Percentiles rank a stretch among this genome's conserved stretches.
These are phyloP conservation scores for Acomys russatus DNA, from an alignment of 2,797 vertebrate genomes.

Conservation along the genomic window DNA sequence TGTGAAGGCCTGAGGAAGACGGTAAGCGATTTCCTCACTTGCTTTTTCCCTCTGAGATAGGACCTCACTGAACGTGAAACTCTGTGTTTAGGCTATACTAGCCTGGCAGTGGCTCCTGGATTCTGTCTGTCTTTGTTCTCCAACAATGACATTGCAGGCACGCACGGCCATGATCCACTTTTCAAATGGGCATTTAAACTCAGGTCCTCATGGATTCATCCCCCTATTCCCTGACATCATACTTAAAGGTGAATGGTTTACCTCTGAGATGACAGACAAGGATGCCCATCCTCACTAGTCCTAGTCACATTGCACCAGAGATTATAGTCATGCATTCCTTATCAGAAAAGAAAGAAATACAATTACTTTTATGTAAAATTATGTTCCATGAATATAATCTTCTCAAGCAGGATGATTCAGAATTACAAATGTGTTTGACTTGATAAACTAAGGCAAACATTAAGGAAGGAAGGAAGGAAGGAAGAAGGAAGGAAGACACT, in stretches of 20 bases:
- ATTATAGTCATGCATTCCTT: background rate
- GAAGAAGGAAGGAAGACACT: background rate
- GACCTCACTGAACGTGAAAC: background rate
- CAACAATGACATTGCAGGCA: too few relatives aligned
- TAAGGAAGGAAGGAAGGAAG: background rate
- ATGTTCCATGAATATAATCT: background rate
- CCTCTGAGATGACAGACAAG: background rate
- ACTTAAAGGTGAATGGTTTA: background rate
- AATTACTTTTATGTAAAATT: conserved; percentile 21
- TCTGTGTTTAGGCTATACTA: background rate
- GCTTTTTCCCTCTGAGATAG: background rate
- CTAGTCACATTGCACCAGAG: background rate
- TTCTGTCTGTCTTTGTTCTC: background rate
- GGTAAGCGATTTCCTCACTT: background rate
- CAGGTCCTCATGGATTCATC: background rate
- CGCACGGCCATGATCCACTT: background rate
- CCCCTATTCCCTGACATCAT: background rate
- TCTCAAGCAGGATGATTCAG: conserved; percentile 13
- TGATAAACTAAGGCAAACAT: background rate
- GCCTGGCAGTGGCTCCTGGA: background rate
- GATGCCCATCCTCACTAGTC: background rate
- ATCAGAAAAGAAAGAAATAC: background rate
- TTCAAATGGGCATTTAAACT: background rate
- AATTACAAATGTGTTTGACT: background rate
- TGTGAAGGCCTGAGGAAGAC: background rate